phyloP scores from a whole-genome alignment of 2,888 invertebrate genomes.

The Atherix ibis region DNA sequence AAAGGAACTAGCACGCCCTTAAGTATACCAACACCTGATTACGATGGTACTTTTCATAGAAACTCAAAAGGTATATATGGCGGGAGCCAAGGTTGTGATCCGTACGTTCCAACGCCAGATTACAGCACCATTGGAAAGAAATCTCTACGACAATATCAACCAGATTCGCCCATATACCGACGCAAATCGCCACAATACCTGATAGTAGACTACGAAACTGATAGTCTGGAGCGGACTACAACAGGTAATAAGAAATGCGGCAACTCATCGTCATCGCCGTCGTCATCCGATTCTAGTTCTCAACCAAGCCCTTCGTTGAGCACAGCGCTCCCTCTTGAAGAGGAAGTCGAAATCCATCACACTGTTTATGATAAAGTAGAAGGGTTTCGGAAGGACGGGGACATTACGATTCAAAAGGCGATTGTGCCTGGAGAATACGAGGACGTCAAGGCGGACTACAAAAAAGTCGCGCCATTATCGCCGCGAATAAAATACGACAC shows the following conservation, averaged over 20 bases:
- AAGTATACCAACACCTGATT: slow-evolving; percentile 32
- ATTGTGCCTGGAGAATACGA: slow-evolving; percentile 14
- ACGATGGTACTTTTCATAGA: slow-evolving; percentile 31
- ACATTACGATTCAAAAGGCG: slow-evolving; percentile 21
- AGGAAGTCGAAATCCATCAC: slow-evolving; percentile 64
- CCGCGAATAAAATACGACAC: slow-evolving; percentile 44
- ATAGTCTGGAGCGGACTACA: slow-evolving; percentile 50
- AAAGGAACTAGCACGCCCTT: slow-evolving; percentile 8
- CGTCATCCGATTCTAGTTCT: slow-evolving; percentile 46
- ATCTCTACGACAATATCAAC: slow-evolving; percentile 27
- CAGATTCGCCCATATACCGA: slow-evolving; percentile 31
- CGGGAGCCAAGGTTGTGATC: slow-evolving; percentile 25
- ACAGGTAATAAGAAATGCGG: slow-evolving; percentile 34
- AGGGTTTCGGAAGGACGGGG: slow-evolving; percentile 29
- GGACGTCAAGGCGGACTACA: slow-evolving; percentile 6
- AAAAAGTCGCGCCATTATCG: slow-evolving; percentile 20
- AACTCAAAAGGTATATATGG: slow-evolving; percentile 31
- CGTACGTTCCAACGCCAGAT: slow-evolving; percentile 32
- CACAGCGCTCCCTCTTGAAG: slow-evolving; percentile 58
- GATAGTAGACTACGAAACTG: slow-evolving; percentile 53
- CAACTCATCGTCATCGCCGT: slow-evolving; percentile 27
- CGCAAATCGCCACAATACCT: slow-evolving; percentile 30
- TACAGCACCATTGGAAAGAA: slow-evolving; percentile 31
- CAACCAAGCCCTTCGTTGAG: slow-evolving; percentile 62
- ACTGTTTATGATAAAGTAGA: slow-evolving; percentile 42